Conservation (phyloP, 2,888 invertebrate genomes). For the Myathropa florea region DNA sequence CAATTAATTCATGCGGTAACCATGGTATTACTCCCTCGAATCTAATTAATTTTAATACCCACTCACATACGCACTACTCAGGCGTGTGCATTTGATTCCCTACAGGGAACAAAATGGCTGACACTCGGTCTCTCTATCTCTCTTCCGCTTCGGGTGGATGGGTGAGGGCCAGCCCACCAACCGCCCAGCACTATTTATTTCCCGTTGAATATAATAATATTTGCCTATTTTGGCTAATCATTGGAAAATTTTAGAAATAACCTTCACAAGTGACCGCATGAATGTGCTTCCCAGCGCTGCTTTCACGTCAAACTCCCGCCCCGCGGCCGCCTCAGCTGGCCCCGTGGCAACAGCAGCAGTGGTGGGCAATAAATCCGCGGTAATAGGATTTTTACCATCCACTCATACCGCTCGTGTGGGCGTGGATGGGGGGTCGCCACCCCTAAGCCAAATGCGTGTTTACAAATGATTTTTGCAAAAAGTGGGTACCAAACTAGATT, state of each 20-base stretch:
- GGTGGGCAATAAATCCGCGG: slow-evolving; percentile 69
- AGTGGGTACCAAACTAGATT: slow-evolving; percentile 32
- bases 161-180: too few relatives aligned
- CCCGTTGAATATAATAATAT: slow-evolving; percentile 70
- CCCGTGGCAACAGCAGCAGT: slow-evolving; percentile 24
- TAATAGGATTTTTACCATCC: slow-evolving; percentile 69
- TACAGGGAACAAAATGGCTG: slow-evolving; percentile 60
- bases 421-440: slow-evolving; percentile 9
- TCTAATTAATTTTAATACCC: slow-evolving; percentile 81
- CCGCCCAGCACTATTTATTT: not conserved
- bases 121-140: not conserved
- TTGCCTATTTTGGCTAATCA: slow-evolving; percentile 72
- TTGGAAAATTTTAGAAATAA: slow-evolving; percentile 72
- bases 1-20: slow-evolving; percentile 81
- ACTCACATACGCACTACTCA: slow-evolving; percentile 65
- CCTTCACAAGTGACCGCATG: slow-evolving; percentile 68
- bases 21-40: slow-evolving; percentile 80
- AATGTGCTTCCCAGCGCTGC: slow-evolving; percentile 46
- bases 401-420: slow-evolving; percentile 29
- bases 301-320: not conserved
- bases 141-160: slow-evolving; percentile 72
- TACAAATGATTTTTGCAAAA: slow-evolving; percentile 59
- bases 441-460: slow-evolving; percentile 54
- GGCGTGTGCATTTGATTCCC: slow-evolving; percentile 71
- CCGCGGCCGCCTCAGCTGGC: not conserved